Evolutionary conservation across 1,140 invertebrate genomes (phyloP), one percentile per base, ranked within the genome.

Genomic region (Philotrypesis tridentata): DNA sequence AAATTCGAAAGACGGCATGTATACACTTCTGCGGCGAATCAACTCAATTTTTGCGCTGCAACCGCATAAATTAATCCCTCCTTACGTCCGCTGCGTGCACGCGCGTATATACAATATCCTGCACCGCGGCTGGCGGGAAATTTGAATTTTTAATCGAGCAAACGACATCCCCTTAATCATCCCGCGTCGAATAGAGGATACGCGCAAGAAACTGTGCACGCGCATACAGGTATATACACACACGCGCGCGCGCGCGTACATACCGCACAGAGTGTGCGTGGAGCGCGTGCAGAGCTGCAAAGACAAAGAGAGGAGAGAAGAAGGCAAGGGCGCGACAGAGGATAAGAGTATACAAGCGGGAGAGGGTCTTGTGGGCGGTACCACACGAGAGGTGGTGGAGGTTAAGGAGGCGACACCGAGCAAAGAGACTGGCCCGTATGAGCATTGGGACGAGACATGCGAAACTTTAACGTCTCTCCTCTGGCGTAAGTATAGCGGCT

Each of bases 351-450:
- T n/a, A n/a, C n/a, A n/a, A 25, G 21, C 31, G 21, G 90, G 48
- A 55, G 48, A 55, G 48, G 48, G 48, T 55, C 48, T 55, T n/a
- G 90, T 91, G 90, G 90, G 90, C 90, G 90, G 89, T 91, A 83
- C 89, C 88, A 82, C 83, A 87, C 21, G 81, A 88, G 86, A 87
- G 85, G 89, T 90, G 90, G 90, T 91, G 88, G 90, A 88, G 89
- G 86, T 89, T 85, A 88, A 90, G 90, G 89, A 88, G 89, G 89
- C 80, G 86, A 55, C 48, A 55, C 48, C 48, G 48, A 55, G 48
- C 21, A 55, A 21, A 55, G 48, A 55, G 48, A 55, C 48, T 55
- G 48, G 48, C 48, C 48, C 48, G 48, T 17, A n/a, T 55, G 7
- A 55, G 48, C 48, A 55, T 55, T 55, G 48, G 48, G 48, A 55